A percentile compares a stretch with the other conserved stretches of the same genome.
Conservation (phyloP, 2,888 invertebrate genomes). For the Cheilosia grossa region DNA sequence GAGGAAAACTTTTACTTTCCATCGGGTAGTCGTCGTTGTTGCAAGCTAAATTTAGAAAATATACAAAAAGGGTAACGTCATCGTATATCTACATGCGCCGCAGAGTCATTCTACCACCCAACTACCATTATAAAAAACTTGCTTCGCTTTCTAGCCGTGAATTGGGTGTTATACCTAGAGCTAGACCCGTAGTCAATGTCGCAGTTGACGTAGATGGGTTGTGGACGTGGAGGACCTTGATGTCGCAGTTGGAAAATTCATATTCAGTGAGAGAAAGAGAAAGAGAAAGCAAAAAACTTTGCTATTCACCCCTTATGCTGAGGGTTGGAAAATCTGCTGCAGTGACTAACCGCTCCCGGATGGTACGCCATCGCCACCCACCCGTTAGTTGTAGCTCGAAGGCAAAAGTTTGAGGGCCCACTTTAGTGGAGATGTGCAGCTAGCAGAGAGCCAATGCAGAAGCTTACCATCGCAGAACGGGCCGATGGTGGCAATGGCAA, state of each 20-base stretch:
- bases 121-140: slow-evolving; percentile 28
- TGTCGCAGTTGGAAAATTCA: slow-evolving; percentile 38
- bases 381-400: slow-evolving; percentile 52
- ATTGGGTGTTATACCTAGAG: slow-evolving; percentile 34
- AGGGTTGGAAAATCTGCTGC: slow-evolving; percentile 70
- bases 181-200: slow-evolving; percentile 25
- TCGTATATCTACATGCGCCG: slow-evolving; percentile 68
- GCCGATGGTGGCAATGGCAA: slow-evolving; percentile 20
- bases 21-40: slow-evolving; percentile 38
- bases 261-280: slow-evolving; percentile 17
- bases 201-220: slow-evolving; percentile 6
- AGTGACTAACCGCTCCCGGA: slow-evolving; percentile 52
- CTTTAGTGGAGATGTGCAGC: slow-evolving; percentile 63
- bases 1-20: slow-evolving; percentile 69
- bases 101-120: slow-evolving; percentile 62
- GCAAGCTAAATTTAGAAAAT: slow-evolving; percentile 73
- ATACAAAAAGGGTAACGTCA: slow-evolving; percentile 71
- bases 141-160: slow-evolving; percentile 18
- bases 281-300: slow-evolving; percentile 44
- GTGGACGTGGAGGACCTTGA: slow-evolving; percentile 21
- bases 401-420: slow-evolving; percentile 58
- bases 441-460: slow-evolving; percentile 45
- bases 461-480: slow-evolving; percentile 33
- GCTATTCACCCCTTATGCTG: slow-evolving; percentile 14
- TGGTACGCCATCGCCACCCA: slow-evolving; percentile 7